A percentile compares a stretch with the other conserved stretches of the same genome.
phyloP scores from a whole-genome alignment of 2,113 vertebrate species.

The Haemorhous mexicanus region DNA sequence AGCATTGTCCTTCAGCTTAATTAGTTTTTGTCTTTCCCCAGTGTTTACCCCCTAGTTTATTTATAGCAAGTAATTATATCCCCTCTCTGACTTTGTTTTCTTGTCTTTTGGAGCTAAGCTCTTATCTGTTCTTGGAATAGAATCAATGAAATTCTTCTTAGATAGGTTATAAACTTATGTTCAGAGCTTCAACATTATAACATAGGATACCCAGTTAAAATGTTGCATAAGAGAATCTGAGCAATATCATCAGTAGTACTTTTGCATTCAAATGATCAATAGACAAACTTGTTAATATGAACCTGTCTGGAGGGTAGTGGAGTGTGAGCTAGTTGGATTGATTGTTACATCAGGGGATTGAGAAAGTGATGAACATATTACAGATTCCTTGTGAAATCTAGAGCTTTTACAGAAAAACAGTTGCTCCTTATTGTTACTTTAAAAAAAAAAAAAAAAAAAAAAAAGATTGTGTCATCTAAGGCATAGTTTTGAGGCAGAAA shows the following conservation, averaged over 20 bases:
- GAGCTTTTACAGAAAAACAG: background rate
- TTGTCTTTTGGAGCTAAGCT: background rate
- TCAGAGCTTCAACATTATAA: background rate
- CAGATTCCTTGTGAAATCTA: rapidly evolving
- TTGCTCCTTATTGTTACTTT: background rate
- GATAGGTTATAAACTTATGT: background rate
- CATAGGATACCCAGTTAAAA: background rate
- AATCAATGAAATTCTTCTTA: background rate
- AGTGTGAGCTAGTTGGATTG: background rate
- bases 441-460: background rate
- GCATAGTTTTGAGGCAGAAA: background rate
- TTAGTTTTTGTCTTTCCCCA: background rate
- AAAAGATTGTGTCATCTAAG: background rate
- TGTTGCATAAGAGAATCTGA: background rate
- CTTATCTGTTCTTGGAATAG: background rate
- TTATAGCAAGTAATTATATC: background rate
- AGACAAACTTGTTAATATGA: background rate
- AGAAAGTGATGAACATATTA: background rate
- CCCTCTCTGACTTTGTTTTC: background rate
- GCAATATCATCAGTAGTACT: background rate
- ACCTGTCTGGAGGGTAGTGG: background rate
- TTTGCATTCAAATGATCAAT: background rate
- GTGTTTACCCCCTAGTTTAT: background rate
- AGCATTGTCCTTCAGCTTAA: background rate
- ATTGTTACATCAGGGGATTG: background rate